A percentile compares a stretch with the other conserved stretches of the same genome.
Conservation (phyloP, 2,888 invertebrate genomes). For the Acleris laterana region DNA sequence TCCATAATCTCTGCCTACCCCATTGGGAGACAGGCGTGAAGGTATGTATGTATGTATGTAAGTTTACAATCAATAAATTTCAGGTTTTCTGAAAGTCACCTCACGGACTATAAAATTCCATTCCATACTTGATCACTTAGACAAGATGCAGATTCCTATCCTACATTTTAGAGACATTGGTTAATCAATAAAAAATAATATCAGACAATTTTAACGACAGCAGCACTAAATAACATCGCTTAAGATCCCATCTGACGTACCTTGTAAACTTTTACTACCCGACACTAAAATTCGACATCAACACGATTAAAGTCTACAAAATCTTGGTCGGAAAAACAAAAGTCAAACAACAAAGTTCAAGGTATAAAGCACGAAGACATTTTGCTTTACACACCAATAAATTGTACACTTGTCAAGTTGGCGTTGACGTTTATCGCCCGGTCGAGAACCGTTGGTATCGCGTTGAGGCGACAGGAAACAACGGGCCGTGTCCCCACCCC, state of each 20-base stretch:
- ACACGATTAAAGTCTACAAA: conserved; percentile 21
- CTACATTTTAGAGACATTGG: not conserved
- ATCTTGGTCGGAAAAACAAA: conserved; percentile 10
- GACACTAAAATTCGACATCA: conserved; percentile 31
- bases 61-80: too few species aligned
- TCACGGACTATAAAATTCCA: too few species aligned
- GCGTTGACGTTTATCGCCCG: conserved; percentile 66
- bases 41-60: too few species aligned
- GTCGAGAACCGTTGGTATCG: conserved; percentile 67
- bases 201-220: conserved; percentile 5
- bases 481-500: conserved; percentile 71
- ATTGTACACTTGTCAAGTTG: conserved; percentile 60
- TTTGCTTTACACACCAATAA: conserved; percentile 57
- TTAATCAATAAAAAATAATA: not conserved
- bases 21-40: too few species aligned
- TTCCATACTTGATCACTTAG: not conserved
- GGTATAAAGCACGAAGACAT: conserved; percentile 40
- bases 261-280: conserved; percentile 27
- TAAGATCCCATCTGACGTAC: conserved; percentile 17
- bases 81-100: too few species aligned
- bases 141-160: not conserved
- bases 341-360: conserved; percentile 34
- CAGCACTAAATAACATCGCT: conserved; percentile 22
- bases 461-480: conserved; percentile 67
- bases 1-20: too few species aligned